phyloP scores from a whole-genome alignment of 2,113 vertebrate genomes.

The Amphiprion percula region DNA sequence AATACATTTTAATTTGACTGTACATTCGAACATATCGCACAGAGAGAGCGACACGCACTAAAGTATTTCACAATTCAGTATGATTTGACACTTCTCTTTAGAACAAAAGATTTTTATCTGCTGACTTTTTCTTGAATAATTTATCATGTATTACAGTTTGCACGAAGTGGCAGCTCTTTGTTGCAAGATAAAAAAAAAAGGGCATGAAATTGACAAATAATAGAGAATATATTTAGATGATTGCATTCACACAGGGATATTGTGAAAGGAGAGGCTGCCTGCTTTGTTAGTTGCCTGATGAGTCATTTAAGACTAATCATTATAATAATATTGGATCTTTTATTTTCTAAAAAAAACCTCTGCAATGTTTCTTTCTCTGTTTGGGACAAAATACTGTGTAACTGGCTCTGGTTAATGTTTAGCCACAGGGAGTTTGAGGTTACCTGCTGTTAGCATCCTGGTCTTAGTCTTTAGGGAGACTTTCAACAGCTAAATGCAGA shows the following conservation, averaged over 20 bases:
- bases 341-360: background rate
- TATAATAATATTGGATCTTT: constrained; percentile 12
- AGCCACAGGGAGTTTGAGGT: constrained; percentile 9
- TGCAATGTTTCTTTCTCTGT: constrained; percentile 15
- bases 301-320: constrained; percentile 32
- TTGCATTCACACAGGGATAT: constrained; percentile 34
- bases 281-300: constrained; percentile 10
- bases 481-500: constrained; percentile 29
- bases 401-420: constrained; percentile 17
- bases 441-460: constrained; percentile 44
- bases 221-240: constrained; percentile 44
- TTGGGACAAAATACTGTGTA: background rate
- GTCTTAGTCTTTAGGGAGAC: constrained; percentile 23
- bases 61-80: constrained; percentile 10
- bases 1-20: constrained; percentile 13
- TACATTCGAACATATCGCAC: background rate
- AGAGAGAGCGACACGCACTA: background rate
- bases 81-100: constrained; percentile 18
- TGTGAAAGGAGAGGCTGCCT: constrained; percentile 14
- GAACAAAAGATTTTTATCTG: constrained; percentile 15
- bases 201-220: constrained; percentile 30
- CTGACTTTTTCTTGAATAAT: constrained; percentile 39
- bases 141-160: constrained; percentile 24
- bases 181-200: constrained; percentile 9
- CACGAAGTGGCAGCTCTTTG: constrained; percentile 17